These are phyloP conservation scores for Sebastes vulpes DNA, from an alignment of 2,797 vertebrate genomes.

Conservation along the genomic window DNA sequence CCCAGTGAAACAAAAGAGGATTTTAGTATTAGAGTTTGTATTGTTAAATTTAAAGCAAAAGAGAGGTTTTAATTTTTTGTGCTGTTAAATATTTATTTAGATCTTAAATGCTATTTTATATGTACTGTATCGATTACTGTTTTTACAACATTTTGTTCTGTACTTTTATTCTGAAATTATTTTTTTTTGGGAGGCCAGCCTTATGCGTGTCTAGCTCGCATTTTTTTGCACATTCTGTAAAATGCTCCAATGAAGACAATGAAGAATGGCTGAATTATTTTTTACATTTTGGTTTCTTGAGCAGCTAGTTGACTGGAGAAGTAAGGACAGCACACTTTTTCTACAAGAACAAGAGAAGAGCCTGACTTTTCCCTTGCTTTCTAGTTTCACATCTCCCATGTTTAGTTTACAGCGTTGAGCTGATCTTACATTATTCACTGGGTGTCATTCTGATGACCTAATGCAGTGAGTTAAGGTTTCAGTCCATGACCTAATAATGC, in stretches of 20 bases:
- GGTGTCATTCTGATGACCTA: slow-evolving; percentile 41
- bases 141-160: neutral
- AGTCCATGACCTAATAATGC: slow-evolving; percentile 55
- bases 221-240: neutral
- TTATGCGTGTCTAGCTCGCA: neutral
- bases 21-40: no score
- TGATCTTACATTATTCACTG: slow-evolving; percentile 23
- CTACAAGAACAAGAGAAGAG: neutral
- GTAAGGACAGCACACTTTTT: neutral
- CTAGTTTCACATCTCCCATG: neutral
- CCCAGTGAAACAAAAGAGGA: no score
- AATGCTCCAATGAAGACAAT: neutral
- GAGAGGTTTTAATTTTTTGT: neutral
- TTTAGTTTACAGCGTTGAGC: neutral
- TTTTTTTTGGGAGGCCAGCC: neutral
- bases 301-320: neutral
- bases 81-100: neutral
- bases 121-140: neutral
- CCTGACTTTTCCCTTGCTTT: neutral
- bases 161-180: neutral
- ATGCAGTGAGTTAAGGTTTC: slow-evolving; percentile 16
- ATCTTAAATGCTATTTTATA: neutral
- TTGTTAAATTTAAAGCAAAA: neutral
- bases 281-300: neutral
- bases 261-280: neutral